Base-by-base conservation (phyloP, 2,888 invertebrate genomes). In the Panzeria rudis region DNA sequence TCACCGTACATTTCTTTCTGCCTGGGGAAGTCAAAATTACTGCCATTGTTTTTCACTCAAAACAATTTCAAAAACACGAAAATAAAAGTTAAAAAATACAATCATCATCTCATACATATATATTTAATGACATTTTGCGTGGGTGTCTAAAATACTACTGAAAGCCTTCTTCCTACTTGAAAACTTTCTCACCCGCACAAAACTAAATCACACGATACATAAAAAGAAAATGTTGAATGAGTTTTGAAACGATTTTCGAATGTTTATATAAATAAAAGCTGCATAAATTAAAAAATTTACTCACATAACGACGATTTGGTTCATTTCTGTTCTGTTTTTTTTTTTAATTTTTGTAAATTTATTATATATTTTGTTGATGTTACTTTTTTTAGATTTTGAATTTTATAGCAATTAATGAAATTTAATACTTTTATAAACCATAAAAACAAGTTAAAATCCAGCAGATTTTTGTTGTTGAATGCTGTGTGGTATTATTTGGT, bases 351-450 rank as follows among this genome's bases (percentile, higher is more conserved):
- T 44, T 29, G 41, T 88, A 88, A 89, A 88, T 89, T 88, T 88
- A 87, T 86, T 86, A 86, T 85, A 86, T 81, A 87, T 80, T 81
- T 80, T 41, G 64, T 72, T 79, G 15, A 66, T 52, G 44, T 15
- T 59, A 20, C 62, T 54, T 68, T 44, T 76, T 32, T 44, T 68
- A 15, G 75, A 54, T 71, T 80, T 86, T 84, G 59, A 84, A 72
- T 83, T 72, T 82, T 87, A 88, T 89, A 88, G 88, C 89, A 90
- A 90, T 90, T 89, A 91, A 90, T 90, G 90, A 90, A 90, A 90
- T 87, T 90, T 90, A 91, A 91, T 90, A 90, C 90, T 88, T 85
- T 90, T 89, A 83, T 83, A 73, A 64, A 79, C 62, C 81, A 86
- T 68, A 84, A 87, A 77, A 73, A 85, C 69, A 78, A 81, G 79